Base-by-base conservation (phyloP, 2,113 vertebrate genomes). In the Aspiorhynchus laticeps region DNA sequence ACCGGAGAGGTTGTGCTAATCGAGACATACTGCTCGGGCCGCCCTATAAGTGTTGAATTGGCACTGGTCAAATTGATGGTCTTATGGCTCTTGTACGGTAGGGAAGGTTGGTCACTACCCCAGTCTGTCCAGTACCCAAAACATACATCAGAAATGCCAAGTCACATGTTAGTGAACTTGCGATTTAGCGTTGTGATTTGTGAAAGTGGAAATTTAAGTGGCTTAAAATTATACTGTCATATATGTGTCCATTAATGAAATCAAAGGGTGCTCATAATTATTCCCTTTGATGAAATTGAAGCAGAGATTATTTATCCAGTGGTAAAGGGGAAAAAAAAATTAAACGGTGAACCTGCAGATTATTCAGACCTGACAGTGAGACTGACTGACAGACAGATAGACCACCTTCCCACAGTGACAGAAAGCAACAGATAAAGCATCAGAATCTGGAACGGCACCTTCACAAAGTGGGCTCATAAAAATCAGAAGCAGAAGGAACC, bases 21-120 rank as follows among this genome's bases (percentile, higher is more conserved):
- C 87, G 95, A 92, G 86, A 94, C 92, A 93, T 94, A 95, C 89
- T 92, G 95, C 92, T 97, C 96, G 48, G 95, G 89, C 78, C 93
- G 93, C 95, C 96, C 96, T 95, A 95, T 94, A 95, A 97, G 95
- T 94, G 95, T 93, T 89, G 96, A 95, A 93, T 91, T 95, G 91
- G 95, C 89, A 93, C 96, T 93, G 90, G 96, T 98, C 93, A 99
- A 95, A 96, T 98, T 97, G 94, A 98, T 95, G 92, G 96, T 96
- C 96, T 96, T 95, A 93, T 95, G 95, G 93, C 91, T 96, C 95
- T 93, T 94, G 93, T 91, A 96, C 91, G 95, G 95, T 91, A 95
- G 95, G 94, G 91, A 96, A 94, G 93, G 93, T 91, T 93, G 95
- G 93, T 93, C 89, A 79, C 84, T 86, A 94, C 92, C 95, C 96